These are phyloP conservation scores for Sesamia nonagrioides DNA, from an alignment of 1,140 invertebrate genomes.

Conservation along the genomic window DNA sequence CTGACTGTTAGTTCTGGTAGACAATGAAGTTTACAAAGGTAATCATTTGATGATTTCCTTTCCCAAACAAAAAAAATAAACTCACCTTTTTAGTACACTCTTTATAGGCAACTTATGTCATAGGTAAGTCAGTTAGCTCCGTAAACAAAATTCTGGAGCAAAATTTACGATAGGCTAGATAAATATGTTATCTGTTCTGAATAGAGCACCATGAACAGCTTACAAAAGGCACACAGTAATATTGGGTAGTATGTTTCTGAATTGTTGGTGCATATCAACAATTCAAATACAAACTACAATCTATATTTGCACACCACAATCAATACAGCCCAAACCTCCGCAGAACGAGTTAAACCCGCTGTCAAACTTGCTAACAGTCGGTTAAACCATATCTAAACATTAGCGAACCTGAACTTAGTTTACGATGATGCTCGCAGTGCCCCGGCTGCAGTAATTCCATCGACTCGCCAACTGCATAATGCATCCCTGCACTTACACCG, in stretches of 20 bases:
- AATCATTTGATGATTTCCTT: too few species aligned
- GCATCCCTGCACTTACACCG: constrained; percentile 74
- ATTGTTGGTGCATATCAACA: too few species aligned
- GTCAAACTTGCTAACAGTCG: constrained; percentile 53
- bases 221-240: background rate
- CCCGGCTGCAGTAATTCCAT: constrained; percentile 71
- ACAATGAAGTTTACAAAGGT: too few species aligned
- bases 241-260: background rate
- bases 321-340: constrained; percentile 49
- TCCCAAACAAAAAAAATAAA: too few species aligned
- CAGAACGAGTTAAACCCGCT: constrained; percentile 43
- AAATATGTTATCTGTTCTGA: too few species aligned
- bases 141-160: too few species aligned
- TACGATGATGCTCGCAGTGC: constrained; percentile 65
- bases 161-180: too few species aligned
- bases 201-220: too few species aligned
- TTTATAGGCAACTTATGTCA: too few species aligned
- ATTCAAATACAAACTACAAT: constrained; percentile 2
- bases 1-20: too few species aligned
- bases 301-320: constrained; percentile 28
- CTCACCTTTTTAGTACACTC: too few species aligned
- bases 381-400: constrained; percentile 63
- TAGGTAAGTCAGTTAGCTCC: too few species aligned
- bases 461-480: constrained; percentile 75
- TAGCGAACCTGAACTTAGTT: constrained; percentile 69